Evolutionary conservation across 2,797 vertebrate genomes (phyloP), one percentile per base, ranked within the genome.

Genomic region (Poliocrania exsul): DNA sequence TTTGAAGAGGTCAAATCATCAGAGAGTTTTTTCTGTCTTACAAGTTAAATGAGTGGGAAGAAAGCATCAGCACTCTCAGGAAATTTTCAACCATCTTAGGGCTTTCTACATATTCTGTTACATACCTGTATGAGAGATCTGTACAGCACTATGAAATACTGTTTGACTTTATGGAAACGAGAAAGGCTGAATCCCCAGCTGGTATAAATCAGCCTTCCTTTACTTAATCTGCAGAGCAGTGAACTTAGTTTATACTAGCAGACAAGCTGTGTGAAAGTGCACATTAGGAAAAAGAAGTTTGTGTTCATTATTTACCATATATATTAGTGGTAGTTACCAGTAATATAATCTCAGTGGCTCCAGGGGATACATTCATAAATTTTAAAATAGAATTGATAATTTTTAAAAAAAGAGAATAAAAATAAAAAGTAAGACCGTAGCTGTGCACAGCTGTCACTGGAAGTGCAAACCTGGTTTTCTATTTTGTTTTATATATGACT

Each of bases 21-120:
- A 2, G 37, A 83, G 78, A 81, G 6, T 71, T 91, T 72, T 72
- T 86, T 87, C 42, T 93, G 65, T 69, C 60, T 89, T 89, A 69
- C 57, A 86, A 78, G 24, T 81, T n/a, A 83, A 89, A 69, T 28
- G 61, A 58, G 71, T 46, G 78, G 61, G 44, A 91, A 90, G 86
- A 74, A 81, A 67, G 42, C 71, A 38, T 90, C 73, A 86, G 62
- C 44, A 77, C 56, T 84, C n/a, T 8, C 16, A 91, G 50, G 38
- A 89, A 78, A 71, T 69, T 44, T 73, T 90, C 74, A 40, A 51
- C 61, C 73, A 64, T 94, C 46, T 81, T 73, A 72, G 44, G 79
- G 42, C 31, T 94, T 87, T 91, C 73, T 66, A 42, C 44, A 56
- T 92, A 88, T 93, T 92, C 46, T 72, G 9, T 74, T 89, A 37